These are phyloP conservation scores for Phainopepla nitens DNA, from an alignment of 2,113 vertebrate species.

Conservation along the genomic window DNA sequence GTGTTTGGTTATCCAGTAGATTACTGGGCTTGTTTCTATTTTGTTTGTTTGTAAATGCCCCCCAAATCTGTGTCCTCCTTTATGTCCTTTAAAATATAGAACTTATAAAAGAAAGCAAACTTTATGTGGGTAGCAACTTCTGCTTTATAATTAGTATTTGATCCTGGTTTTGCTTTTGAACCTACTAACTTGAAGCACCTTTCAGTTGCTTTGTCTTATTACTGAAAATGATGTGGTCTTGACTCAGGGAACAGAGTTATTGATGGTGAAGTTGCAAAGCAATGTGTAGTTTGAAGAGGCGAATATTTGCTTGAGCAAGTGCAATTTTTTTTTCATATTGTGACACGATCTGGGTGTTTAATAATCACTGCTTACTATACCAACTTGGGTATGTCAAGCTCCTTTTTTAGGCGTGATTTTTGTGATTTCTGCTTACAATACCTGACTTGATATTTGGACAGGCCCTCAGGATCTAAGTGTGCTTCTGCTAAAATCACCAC, in stretches of 20 bases:
- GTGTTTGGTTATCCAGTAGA: neutral
- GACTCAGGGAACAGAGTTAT: neutral
- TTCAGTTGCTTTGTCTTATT: neutral
- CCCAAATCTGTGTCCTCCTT: neutral
- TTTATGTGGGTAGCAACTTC: neutral
- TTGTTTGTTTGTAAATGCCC: neutral
- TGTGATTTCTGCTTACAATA: neutral
- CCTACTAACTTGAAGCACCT: neutral
- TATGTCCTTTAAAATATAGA: neutral
- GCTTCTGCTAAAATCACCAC: neutral
- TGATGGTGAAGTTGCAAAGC: neutral
- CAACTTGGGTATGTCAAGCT: neutral
- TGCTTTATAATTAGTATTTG: neutral
- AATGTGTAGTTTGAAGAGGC: neutral
- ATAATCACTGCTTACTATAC: neutral
- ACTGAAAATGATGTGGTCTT: neutral
- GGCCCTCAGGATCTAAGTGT: neutral
- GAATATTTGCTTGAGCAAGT: neutral
- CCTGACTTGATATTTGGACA: neutral
- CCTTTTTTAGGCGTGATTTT: neutral
- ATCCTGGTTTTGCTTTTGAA: neutral
- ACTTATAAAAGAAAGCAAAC: neutral
- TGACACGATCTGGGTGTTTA: neutral
- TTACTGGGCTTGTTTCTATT: neutral
- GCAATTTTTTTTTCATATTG: neutral